Percentiles rank a stretch among this genome's conserved stretches.
phyloP scores from a whole-genome alignment of 2,113 vertebrate genomes.

The Lamprologus tigripictilis region DNA sequence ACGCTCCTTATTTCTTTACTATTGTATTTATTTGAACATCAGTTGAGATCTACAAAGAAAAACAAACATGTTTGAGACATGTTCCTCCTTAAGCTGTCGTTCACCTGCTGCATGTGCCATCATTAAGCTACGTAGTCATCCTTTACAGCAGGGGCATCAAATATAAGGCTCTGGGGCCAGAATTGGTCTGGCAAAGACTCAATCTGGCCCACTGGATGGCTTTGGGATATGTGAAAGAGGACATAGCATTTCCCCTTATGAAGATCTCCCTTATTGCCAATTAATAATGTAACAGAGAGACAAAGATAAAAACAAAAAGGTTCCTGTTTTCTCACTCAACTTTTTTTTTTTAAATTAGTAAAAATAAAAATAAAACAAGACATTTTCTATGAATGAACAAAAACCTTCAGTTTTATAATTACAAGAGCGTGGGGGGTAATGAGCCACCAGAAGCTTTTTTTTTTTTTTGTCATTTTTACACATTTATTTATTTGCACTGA shows the following conservation, averaged over 20 bases:
- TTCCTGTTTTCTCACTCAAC: background rate
- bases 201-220: background rate
- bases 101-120: constrained; percentile 3
- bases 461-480: background rate
- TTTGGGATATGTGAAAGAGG: background rate
- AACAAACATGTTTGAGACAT: background rate
- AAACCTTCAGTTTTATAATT: background rate
- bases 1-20: background rate
- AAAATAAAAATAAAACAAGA: background rate
- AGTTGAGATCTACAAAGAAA: background rate
- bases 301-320: background rate
- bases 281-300: background rate
- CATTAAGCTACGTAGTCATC: background rate
- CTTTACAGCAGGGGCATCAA: background rate
- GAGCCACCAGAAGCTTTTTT: background rate
- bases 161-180: background rate
- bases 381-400: background rate
- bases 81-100: background rate
- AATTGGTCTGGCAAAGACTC: background rate
- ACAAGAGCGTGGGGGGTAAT: background rate
- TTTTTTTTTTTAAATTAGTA: background rate
- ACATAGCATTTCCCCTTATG: background rate
- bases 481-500: background rate
- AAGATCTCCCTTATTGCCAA: background rate
- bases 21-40: background rate